Evolutionary conservation across 23 tunicate genomes (phyloP), one percentile per base, ranked within the genome.

Genomic region (Ascidia mentula): DNA sequence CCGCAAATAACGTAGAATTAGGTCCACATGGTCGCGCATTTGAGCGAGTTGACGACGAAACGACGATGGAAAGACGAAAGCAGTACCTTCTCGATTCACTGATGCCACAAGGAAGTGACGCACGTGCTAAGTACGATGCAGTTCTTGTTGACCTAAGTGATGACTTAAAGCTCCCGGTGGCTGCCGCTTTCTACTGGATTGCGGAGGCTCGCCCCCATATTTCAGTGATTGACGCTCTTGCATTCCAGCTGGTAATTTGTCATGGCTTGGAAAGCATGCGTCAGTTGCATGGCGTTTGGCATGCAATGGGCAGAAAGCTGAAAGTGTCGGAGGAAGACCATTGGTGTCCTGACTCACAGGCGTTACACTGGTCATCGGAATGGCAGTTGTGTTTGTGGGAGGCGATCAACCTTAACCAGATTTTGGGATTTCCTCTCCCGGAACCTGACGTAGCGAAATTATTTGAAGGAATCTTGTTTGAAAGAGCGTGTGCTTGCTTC

Each of bases 141-240:
- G 13, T 9, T 5, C 65, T 53, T 5, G 28, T 28, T 28, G 32
- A 46, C 72, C 45, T 82, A 82, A 30, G 59, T 15, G 72, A 45
- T 45, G 86, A 82, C 45, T 40, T 82, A 72, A 32, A 82, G 72
- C 79, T 82, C 2, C 36, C 72, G 0, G 20, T 82, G 45, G 79
- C 86, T 8, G 86, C 45, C 72, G 73, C 86, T 2, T 40, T 82
- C 37, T 45, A 30, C 18, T 82, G 86, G 86, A 82, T 82, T 2
- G 12, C 36, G 3, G 35, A 72, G 73, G 13, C 72, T 17, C 3
- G 34, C 0, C 86, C 86, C 7, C 31, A 38, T 26, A n/a, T 18
- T 32, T 45, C 65, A 5, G 65, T 28, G 13, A 9, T 53, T 9
- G 13, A 53, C 4, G 65, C 65, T 6, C 13, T 53, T 1, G 65